These are phyloP conservation scores for Polydrusus tereticollis DNA, from an alignment of 2,888 invertebrate genomes.

Conservation along the genomic window DNA sequence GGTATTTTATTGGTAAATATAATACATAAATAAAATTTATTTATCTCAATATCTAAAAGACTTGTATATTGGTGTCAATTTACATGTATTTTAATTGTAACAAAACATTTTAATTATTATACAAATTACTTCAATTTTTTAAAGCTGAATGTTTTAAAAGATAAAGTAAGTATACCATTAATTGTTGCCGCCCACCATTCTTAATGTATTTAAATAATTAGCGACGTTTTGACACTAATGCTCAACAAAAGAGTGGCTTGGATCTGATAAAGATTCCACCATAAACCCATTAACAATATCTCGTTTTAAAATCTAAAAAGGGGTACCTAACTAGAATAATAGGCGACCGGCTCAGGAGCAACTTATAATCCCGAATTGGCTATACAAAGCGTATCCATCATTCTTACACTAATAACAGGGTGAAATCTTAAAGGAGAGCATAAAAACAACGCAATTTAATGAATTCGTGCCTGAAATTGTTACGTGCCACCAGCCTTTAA, in stretches of 20 bases:
- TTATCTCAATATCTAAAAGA: too few species aligned
- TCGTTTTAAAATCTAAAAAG: conserved; percentile 47
- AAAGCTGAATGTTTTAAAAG: conserved; percentile 6
- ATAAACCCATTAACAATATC: conserved; percentile 55
- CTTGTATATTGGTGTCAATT: too few species aligned
- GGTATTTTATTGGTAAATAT: too few species aligned
- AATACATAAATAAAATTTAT: too few species aligned
- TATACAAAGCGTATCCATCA: conserved; percentile 16
- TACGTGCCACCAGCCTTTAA: not conserved
- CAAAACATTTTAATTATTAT: not conserved
- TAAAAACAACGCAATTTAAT: conserved; percentile 2
- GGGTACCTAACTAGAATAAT: conserved; percentile 42
- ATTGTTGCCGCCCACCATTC: conserved; percentile 42
- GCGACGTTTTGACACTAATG: conserved; percentile 56
- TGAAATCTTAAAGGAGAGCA: not conserved
- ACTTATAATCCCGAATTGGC: conserved; percentile 12
- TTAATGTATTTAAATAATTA: conserved; percentile 50
- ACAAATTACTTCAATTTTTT: conserved; percentile 1
- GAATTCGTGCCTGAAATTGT: not conserved
- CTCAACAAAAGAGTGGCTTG: conserved; percentile 51
- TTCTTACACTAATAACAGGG: conserved; percentile 6
- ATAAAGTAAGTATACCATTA: conserved; percentile 36
- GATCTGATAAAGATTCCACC: conserved; percentile 53
- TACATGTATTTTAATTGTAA: not conserved
- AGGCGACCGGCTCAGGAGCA: conserved; percentile 19